A percentile compares a stretch with the other conserved stretches of the same genome.
Evolutionary conservation across 2,113 vertebrate species (phyloP).

Genomic region (Gracilinanus agilis): DNA sequence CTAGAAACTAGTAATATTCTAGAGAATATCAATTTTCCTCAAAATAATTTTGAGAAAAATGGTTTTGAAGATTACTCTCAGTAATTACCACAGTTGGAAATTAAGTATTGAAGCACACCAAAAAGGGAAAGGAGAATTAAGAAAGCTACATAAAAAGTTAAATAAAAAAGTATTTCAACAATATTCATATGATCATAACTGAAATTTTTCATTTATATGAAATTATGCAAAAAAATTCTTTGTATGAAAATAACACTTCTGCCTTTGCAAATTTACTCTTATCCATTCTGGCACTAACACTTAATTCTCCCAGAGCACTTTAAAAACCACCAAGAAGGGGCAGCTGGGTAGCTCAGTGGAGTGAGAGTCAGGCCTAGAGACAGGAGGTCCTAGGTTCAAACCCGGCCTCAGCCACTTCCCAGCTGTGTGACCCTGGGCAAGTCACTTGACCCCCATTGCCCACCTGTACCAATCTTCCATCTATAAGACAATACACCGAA

Average conservation of each 20-base stretch:
- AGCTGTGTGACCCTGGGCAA: too few species aligned
- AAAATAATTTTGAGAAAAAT: constrained; percentile 43
- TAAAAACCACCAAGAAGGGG: background rate
- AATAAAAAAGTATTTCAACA: constrained; percentile 4
- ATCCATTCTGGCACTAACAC: background rate
- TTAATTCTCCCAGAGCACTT: background rate
- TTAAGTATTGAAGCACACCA: background rate
- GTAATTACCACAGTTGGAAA: background rate
- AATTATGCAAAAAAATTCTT: constrained; percentile 2
- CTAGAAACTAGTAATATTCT: background rate
- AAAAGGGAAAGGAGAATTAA: background rate
- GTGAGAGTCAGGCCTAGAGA: too few species aligned
- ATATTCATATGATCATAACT: background rate
- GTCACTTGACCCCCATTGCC: too few species aligned
- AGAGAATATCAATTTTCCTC: constrained; percentile 6
- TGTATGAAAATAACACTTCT: background rate
- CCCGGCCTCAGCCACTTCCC: too few species aligned
- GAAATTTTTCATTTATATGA: background rate
- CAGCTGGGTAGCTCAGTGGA: too few species aligned
- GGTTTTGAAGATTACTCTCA: background rate
- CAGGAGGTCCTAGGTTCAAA: too few species aligned
- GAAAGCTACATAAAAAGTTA: constrained; percentile 17
- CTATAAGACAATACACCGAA: too few species aligned
- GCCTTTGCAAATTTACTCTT: constrained; percentile 21
- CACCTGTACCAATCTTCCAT: too few species aligned